Conservation (phyloP, 2,888 invertebrate species). For the Tipula unca region DNA sequence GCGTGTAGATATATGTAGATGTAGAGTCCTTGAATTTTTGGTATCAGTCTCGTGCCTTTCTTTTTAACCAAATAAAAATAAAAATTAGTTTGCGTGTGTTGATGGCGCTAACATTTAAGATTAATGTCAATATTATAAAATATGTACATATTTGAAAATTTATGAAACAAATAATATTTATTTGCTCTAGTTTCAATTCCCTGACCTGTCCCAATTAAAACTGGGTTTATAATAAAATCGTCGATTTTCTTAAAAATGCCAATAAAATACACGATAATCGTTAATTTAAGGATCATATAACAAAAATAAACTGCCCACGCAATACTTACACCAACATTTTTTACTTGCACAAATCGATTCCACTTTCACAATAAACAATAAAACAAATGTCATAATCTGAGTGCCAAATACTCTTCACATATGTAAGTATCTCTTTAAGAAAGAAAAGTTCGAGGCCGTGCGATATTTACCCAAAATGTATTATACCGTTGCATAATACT, state of each 20-base stretch:
- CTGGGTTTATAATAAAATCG: neutral
- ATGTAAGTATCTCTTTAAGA: neutral
- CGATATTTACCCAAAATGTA: neutral
- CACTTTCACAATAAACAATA: neutral
- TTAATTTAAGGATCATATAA: constrained; percentile 8
- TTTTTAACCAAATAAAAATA: too few relatives aligned
- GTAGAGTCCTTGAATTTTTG: too few relatives aligned
- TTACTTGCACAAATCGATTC: neutral
- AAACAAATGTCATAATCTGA: neutral
- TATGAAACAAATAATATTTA: neutral
- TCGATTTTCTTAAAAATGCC: neutral
- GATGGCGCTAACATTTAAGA: too few relatives aligned
- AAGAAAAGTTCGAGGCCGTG: neutral
- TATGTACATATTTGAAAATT: neutral
- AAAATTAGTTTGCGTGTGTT: neutral
- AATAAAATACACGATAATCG: neutral
- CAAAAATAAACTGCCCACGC: neutral
- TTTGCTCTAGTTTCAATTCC: neutral
- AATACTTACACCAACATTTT: neutral
- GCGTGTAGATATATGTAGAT: too few relatives aligned
- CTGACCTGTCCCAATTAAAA: neutral
- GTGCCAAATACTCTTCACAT: neutral
- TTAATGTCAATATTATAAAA: too few relatives aligned
- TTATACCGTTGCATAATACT: neutral
- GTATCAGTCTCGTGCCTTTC: too few relatives aligned